These are phyloP conservation scores for Dynastes hyllus DNA, from an alignment of 2,888 invertebrate genomes.

Conservation along the genomic window DNA sequence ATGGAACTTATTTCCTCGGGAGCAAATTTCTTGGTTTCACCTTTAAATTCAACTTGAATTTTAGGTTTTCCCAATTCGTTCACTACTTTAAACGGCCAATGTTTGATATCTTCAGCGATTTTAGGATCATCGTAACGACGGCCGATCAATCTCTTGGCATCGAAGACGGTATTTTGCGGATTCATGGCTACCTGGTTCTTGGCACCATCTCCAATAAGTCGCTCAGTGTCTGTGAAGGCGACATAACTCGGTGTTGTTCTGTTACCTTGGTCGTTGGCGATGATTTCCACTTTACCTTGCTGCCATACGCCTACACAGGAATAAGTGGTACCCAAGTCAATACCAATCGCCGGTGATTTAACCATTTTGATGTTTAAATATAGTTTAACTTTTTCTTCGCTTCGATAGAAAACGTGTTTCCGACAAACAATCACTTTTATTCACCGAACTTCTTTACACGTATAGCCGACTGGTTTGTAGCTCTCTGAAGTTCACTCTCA, in stretches of 20 bases:
- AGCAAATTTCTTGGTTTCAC: constrained; percentile 76
- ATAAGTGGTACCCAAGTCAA: constrained; percentile 91
- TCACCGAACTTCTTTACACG: background rate
- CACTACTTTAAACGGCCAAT: constrained; percentile 86
- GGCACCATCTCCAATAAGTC: constrained; percentile 79
- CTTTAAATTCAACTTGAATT: constrained; percentile 79
- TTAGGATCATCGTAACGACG: constrained; percentile 82
- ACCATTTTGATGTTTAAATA: constrained; percentile 62
- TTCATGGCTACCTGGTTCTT: constrained; percentile 81
- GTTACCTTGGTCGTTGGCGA: constrained; percentile 81
- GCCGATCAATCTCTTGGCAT: constrained; percentile 85
- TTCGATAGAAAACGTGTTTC: background rate
- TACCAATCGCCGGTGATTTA: constrained; percentile 78
- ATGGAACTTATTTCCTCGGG: constrained; percentile 82
- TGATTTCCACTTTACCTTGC: constrained; percentile 84
- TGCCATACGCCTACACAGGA: constrained; percentile 92
- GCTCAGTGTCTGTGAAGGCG: constrained; percentile 79
- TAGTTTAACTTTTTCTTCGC: background rate
- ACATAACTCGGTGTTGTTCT: constrained; percentile 83
- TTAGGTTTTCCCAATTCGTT: constrained; percentile 79
- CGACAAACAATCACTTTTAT: background rate
- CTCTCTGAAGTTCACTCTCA: background rate
- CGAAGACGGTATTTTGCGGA: constrained; percentile 81
- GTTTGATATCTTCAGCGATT: constrained; percentile 85
- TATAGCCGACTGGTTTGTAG: background rate